These are phyloP conservation scores for Crioceris asparagi DNA, from an alignment of 2,888 invertebrate species.

Conservation along the genomic window DNA sequence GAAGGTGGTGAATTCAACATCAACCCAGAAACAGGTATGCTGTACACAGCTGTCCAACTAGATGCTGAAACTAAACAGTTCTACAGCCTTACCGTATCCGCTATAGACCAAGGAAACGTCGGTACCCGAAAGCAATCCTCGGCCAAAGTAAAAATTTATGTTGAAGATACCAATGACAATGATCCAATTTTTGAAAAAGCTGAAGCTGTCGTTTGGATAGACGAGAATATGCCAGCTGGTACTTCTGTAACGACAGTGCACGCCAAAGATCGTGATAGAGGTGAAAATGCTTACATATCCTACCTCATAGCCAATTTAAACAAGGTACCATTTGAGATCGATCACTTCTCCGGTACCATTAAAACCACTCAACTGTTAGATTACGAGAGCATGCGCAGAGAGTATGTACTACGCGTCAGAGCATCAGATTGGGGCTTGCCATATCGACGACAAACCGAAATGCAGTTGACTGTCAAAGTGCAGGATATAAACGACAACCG, in stretches of 20 bases:
- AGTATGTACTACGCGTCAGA: conserved; percentile 70
- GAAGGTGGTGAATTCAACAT: conserved; percentile 80
- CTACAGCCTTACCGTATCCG: conserved; percentile 81
- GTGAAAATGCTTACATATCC: conserved; percentile 91
- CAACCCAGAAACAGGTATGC: conserved; percentile 79
- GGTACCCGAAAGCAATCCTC: conserved; percentile 78
- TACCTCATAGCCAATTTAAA: conserved; percentile 87
- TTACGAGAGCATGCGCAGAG: conserved; percentile 81
- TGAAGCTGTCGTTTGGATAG: conserved; percentile 59
- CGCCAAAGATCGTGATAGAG: conserved; percentile 82
- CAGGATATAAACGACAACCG: conserved; percentile 79
- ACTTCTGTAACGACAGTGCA: conserved; percentile 72
- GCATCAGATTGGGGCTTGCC: conserved; percentile 95
- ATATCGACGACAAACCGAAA: conserved; percentile 83
- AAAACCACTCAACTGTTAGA: conserved; percentile 74
- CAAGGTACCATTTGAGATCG: conserved; percentile 89
- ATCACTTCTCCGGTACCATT: conserved; percentile 87
- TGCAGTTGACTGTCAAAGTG: conserved; percentile 68
- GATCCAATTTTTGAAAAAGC: conserved; percentile 75
- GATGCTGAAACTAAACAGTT: conserved; percentile 78
- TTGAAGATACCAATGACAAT: conserved; percentile 90
- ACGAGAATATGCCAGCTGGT: conserved; percentile 83
- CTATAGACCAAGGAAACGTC: conserved; percentile 76
- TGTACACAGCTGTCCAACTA: conserved; percentile 69
- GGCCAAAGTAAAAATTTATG: conserved; percentile 80